These are phyloP conservation scores for Chinchilla lanigera DNA, from an alignment of 2,113 vertebrate genomes.

Conservation along the genomic window DNA sequence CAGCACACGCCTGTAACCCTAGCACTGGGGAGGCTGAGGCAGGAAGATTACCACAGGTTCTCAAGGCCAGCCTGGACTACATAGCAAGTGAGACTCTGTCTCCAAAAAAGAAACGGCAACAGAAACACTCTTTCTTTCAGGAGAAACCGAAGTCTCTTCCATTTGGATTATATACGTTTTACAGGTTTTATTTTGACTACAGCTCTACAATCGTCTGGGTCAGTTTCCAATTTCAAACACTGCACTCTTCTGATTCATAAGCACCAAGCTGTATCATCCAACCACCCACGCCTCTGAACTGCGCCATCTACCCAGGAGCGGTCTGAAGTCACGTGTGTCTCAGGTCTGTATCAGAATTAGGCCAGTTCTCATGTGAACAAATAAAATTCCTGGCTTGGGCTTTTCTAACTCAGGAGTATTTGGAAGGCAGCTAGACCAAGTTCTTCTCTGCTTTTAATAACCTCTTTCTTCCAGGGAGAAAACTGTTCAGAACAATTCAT, in stretches of 20 bases:
- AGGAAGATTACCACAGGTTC: not conserved
- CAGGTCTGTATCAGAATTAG: not conserved
- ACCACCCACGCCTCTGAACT: not conserved
- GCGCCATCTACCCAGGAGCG: not conserved
- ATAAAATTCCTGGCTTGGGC: not conserved
- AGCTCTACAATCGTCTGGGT: not conserved
- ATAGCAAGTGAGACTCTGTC: too few relatives aligned
- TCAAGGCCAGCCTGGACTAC: not conserved
- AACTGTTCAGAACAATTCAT: constrained; percentile 23
- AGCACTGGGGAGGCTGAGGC: not conserved
- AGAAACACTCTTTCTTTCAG: not conserved
- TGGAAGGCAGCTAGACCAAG: not conserved
- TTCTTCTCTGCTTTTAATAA: constrained; percentile 40
- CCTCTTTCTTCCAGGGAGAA: not conserved
- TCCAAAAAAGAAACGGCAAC: not conserved
- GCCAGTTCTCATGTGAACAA: constrained; percentile 4
- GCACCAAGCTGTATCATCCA: not conserved
- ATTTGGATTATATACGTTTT: not conserved
- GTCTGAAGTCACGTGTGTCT: not conserved
- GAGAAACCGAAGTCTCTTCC: not conserved
- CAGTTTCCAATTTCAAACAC: not conserved
- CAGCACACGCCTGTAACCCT: not conserved
- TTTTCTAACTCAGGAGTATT: not conserved
- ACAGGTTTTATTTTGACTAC: not conserved
- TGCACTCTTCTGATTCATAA: not conserved